phyloP scores from a whole-genome alignment of 2,113 vertebrate genomes.

The Calyptommatus sinebrachiatus region DNA sequence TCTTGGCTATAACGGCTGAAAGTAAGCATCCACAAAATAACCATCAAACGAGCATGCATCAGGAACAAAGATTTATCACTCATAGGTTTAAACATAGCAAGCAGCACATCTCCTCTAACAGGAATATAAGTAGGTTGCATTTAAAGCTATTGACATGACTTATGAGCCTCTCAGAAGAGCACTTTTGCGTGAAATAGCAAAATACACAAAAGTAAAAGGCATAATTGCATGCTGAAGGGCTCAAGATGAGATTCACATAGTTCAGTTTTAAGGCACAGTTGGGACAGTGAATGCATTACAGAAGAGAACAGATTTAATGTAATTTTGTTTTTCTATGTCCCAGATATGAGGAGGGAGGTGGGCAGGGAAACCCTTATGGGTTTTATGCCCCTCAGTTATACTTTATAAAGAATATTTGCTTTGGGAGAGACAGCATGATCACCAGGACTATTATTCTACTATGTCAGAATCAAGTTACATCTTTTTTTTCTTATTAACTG shows the following conservation, averaged over 20 bases:
- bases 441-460: neutral
- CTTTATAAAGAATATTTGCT: neutral
- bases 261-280: neutral
- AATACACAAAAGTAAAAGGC: neutral
- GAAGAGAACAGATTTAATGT: neutral
- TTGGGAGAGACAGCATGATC: neutral
- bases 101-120: neutral
- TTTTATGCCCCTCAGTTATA: neutral
- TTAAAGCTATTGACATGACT: conserved; percentile 19
- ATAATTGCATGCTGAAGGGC: neutral
- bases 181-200: conserved; percentile 18
- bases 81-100: neutral
- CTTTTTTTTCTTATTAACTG: neutral
- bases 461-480: conserved; percentile 20
- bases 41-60: neutral
- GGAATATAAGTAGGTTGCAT: conserved; percentile 4
- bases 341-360: neutral
- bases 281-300: neutral
- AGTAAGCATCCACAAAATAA: neutral
- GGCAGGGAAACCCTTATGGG: too few relatives aligned
- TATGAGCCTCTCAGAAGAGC: neutral
- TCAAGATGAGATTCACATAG: neutral
- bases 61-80: neutral
- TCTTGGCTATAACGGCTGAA: neutral
- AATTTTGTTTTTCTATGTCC: neutral